Base-by-base conservation (phyloP, 2,113 vertebrate species). In the Merops nubicus region DNA sequence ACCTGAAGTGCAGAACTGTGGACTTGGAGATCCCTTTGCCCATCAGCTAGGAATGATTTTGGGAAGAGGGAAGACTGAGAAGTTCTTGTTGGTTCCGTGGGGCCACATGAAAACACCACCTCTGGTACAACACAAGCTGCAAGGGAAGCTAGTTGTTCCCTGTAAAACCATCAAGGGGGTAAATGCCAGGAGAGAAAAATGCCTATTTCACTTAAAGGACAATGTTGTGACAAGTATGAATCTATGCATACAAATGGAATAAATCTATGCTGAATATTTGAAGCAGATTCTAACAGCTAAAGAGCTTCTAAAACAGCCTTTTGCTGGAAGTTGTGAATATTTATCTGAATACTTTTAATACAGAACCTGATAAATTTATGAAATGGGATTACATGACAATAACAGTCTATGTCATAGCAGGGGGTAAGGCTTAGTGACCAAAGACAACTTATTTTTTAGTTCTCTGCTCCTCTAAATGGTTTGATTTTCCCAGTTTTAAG, bases 51-150 rank as follows among this genome's bases (percentile, higher is more conserved):
- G 38, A 65, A 57, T 4, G 3, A 5, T 33, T 3, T 48, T 77
- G 28, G 40, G 38, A 63, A 62, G 21, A 85, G 23, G 33, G 40
- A 88, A 33, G 59, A 88, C 8, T 3, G 1, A 67, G 25, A 56
- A 54, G 17, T 34, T 89, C 31, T 64, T 60, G 21, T 11, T 64
- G 62, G 20, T 69, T 33, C 7, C 1, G 1, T 9, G 11, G 15
- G 28, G 42, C 26, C 50, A 34, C 42, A 13, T 0, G 0, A 76
- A 72, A 65, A 13, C 6, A 4, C 57, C 7, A 6, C 31, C 42
- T 80, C 6, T 67, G 40, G 42, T 56, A 79, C 73, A 91, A 53
- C 19, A 17, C 5, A 60, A 31, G 11, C 19, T 73, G 62, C 85
- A 73, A 85, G 53, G n/a, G 45, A 56, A 91, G 29, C 7, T 45